Evolutionary conservation across 2,797 vertebrate genomes (phyloP).

Genomic region (Lophura swinhoii): DNA sequence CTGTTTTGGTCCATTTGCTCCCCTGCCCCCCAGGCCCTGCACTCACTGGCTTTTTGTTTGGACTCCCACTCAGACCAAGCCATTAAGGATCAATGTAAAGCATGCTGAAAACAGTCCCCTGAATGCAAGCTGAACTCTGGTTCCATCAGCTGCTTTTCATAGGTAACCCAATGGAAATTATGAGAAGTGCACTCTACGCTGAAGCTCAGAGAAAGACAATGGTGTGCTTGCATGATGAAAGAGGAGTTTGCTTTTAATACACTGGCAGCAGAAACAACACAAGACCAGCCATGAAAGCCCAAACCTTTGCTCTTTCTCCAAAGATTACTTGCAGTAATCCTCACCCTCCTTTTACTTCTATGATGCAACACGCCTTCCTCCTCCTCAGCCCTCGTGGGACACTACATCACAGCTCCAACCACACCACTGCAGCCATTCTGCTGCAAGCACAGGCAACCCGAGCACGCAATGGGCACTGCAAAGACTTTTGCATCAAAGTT

Average conservation of each 20-base stretch:
- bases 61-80: neutral
- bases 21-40: neutral
- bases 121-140: neutral
- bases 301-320: neutral
- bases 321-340: neutral
- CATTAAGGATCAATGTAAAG: neutral
- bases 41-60: neutral
- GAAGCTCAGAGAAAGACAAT: neutral
- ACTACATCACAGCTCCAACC: neutral
- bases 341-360: neutral
- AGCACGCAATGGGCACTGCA: rapidly evolving
- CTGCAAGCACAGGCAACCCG: neutral
- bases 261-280: neutral
- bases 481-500: neutral
- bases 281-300: neutral
- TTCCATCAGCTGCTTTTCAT: neutral
- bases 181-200: neutral
- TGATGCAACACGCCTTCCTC: neutral
- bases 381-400: neutral
- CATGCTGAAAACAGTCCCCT: neutral
- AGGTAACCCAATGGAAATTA: neutral
- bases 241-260: neutral
- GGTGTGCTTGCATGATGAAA: neutral
- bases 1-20: neutral
- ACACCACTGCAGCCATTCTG: neutral